These are phyloP conservation scores for Ptychobarbus kaznakovi DNA, from an alignment of 2,797 vertebrate species.

Conservation along the genomic window DNA sequence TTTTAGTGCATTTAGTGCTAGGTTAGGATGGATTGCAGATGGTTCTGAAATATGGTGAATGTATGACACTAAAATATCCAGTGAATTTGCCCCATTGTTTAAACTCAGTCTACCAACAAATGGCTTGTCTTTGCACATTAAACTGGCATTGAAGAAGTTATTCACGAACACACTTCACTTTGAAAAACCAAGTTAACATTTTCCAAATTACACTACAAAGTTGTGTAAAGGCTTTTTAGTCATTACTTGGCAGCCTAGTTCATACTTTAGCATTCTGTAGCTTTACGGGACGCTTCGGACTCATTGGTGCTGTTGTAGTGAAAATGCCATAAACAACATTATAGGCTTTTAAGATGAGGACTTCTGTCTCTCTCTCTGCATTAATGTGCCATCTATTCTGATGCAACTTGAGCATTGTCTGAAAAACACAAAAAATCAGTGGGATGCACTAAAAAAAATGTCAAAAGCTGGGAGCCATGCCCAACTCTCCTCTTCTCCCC, in stretches of 20 bases:
- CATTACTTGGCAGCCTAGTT: conserved; percentile 39
- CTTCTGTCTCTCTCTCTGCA: neutral
- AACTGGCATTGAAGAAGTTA: neutral
- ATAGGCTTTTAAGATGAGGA: conserved; percentile 23
- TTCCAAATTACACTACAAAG: neutral
- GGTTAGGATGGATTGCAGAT: neutral
- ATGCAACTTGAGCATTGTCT: conserved; percentile 14
- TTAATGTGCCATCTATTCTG: conserved; percentile 19
- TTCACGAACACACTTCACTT: neutral
- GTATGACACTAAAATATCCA: neutral
- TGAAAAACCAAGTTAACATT: neutral
- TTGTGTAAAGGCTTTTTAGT: neutral
- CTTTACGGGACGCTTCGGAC: conserved; percentile 2
- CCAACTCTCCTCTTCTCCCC: neutral
- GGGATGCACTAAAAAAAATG: neutral
- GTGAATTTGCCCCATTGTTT: neutral
- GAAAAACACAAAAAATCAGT: neutral
- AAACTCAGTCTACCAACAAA: neutral
- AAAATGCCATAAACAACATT: conserved; percentile 35
- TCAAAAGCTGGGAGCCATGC: neutral
- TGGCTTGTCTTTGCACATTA: neutral
- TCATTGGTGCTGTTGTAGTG: conserved; percentile 2
- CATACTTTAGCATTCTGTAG: conserved; percentile 11
- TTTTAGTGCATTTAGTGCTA: neutral
- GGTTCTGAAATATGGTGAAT: neutral